These are phyloP conservation scores for Mythimna impura DNA, from an alignment of 2,888 invertebrate species.

Conservation along the genomic window DNA sequence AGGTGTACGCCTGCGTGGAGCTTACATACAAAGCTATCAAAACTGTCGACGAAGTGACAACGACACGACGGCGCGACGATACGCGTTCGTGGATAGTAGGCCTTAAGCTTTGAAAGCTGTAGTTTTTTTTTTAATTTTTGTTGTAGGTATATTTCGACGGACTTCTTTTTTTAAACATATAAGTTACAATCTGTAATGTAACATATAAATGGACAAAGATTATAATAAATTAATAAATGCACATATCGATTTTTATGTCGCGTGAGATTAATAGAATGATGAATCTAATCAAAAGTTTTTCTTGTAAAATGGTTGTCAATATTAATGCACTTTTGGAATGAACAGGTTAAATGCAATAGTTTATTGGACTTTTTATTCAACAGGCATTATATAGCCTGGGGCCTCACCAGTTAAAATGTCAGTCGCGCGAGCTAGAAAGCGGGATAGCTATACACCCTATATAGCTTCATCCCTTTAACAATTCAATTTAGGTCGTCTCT, in stretches of 20 bases:
- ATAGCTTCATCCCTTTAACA: too few species aligned
- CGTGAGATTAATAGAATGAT: neutral
- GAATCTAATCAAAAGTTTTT: neutral
- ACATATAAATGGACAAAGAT: neutral
- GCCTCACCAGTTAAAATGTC: too few species aligned
- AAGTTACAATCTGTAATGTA: neutral
- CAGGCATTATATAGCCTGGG: too few species aligned
- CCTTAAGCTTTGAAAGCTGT: neutral
- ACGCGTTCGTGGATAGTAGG: too few species aligned
- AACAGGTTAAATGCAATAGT: constrained; percentile 54
- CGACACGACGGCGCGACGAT: too few species aligned
- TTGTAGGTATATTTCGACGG: neutral
- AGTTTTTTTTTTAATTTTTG: neutral
- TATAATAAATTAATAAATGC: constrained; percentile 36
- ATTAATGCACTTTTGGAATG: constrained; percentile 48
- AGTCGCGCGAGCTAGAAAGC: too few species aligned
- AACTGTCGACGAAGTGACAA: too few species aligned
- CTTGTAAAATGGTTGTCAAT: neutral
- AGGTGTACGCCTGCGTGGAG: too few species aligned
- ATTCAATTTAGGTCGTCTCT: too few species aligned
- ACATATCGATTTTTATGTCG: constrained; percentile 8
- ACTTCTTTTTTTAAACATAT: neutral
- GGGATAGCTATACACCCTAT: too few species aligned
- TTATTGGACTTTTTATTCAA: neutral
- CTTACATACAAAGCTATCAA: too few species aligned